These are phyloP conservation scores for Syngnathus typhle DNA, from an alignment of 2,113 vertebrate genomes.

Conservation along the genomic window DNA sequence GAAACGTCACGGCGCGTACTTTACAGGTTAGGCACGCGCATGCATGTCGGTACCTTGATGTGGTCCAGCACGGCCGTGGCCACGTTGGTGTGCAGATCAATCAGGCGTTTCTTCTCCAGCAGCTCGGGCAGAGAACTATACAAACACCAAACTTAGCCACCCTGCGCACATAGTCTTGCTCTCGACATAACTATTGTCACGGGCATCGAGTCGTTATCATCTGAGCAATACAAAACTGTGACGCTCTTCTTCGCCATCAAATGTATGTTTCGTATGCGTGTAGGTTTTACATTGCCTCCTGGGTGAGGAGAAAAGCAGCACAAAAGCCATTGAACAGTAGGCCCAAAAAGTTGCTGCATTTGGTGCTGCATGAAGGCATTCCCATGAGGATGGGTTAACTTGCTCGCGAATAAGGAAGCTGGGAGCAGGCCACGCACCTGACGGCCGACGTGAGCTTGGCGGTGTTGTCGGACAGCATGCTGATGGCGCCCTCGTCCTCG, in stretches of 20 bases:
- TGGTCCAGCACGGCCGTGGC: conserved; percentile 95
- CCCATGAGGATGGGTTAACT: too few species aligned
- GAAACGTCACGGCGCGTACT: background rate
- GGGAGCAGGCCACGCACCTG: conserved; percentile 68
- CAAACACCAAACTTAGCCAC: background rate
- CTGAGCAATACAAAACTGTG: too few species aligned
- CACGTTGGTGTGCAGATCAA: conserved; percentile 97
- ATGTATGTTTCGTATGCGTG: too few species aligned
- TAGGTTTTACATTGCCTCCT: background rate
- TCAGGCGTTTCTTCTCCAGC: conserved; percentile 93
- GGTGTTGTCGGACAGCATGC: conserved; percentile 97
- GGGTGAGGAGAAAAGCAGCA: background rate
- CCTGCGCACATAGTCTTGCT: too few species aligned
- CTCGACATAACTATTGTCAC: too few species aligned
- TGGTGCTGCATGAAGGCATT: too few species aligned
- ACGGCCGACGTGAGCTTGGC: conserved; percentile 97
- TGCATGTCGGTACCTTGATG: conserved; percentile 80
- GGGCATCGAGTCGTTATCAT: too few species aligned
- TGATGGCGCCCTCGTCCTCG: conserved; percentile 97
- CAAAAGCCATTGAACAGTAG: too few species aligned
- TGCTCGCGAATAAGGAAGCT: too few species aligned
- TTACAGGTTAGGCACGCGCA: too few species aligned
- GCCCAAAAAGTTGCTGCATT: too few species aligned
- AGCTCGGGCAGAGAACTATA: conserved; percentile 93
- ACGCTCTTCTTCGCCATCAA: too few species aligned